Conservation (phyloP, 2,113 vertebrate species). For the Bambusicola thoracicus region DNA sequence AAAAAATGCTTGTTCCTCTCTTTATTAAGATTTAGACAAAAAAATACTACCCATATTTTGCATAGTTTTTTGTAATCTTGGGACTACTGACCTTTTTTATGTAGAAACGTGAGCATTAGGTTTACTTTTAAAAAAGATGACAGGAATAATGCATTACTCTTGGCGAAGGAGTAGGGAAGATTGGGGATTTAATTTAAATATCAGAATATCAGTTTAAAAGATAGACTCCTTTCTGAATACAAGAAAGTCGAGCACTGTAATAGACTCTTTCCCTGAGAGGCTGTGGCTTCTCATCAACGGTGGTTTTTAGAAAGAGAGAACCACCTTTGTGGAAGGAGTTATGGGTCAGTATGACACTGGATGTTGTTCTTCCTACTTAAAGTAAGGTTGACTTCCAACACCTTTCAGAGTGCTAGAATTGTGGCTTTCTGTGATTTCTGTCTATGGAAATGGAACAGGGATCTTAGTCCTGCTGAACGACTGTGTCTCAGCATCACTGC, state of each 20-base stretch:
- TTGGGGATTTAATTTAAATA: not conserved
- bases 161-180: not conserved
- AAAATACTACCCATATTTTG: not conserved
- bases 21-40: not conserved
- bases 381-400: not conserved
- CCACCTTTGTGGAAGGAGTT: not conserved
- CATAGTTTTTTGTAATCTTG: not conserved
- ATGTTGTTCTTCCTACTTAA: not conserved
- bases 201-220: not conserved
- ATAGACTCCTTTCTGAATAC: not conserved
- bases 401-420: not conserved
- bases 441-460: not conserved
- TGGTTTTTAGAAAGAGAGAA: not conserved
- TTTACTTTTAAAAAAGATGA: not conserved
- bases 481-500: not conserved
- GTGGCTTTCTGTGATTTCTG: not conserved
- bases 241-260: not conserved
- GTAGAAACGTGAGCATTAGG: not conserved
- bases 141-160: not conserved
- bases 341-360: accelerated
- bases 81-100: not conserved
- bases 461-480: not conserved
- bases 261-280: not conserved
- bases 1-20: not conserved
- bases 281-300: not conserved